Conservation (phyloP, 1,140 invertebrate species). For the Grapholita molesta region DNA sequence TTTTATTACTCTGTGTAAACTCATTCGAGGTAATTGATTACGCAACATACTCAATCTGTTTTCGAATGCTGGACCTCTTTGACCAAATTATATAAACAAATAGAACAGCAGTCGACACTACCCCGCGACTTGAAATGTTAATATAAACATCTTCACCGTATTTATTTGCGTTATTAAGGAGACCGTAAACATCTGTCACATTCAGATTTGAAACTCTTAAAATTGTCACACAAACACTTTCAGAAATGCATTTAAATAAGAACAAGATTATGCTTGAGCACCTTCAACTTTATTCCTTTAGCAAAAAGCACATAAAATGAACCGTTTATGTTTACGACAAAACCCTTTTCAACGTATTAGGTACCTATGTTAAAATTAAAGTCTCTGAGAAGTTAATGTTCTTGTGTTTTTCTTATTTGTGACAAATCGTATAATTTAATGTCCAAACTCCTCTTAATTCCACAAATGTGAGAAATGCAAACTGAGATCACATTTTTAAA, state of each 20-base stretch:
- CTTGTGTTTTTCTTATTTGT: neutral
- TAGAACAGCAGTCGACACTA: constrained; percentile 27
- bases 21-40: neutral
- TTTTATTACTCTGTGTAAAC: neutral
- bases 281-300: neutral
- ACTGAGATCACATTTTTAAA: too few relatives aligned
- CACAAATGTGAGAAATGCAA: neutral
- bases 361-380: neutral
- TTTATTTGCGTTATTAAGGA: constrained; percentile 51
- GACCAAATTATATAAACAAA: constrained; percentile 36
- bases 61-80: constrained; percentile 18
- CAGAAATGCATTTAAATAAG: neutral
- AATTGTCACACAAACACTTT: constrained; percentile 19
- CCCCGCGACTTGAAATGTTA: constrained; percentile 31
- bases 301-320: neutral
- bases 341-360: neutral
- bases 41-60: neutral
- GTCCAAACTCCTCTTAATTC: neutral
- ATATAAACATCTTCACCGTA: constrained; percentile 50
- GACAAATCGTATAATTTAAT: neutral
- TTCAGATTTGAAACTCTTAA: constrained; percentile 45
- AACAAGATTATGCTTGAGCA: neutral
- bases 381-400: neutral
- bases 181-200: constrained; percentile 52
- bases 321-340: neutral